Evolutionary conservation across 2,888 invertebrate species (phyloP), one percentile per base, ranked within the genome.

Genomic region (Ephialtes manifestator): DNA sequence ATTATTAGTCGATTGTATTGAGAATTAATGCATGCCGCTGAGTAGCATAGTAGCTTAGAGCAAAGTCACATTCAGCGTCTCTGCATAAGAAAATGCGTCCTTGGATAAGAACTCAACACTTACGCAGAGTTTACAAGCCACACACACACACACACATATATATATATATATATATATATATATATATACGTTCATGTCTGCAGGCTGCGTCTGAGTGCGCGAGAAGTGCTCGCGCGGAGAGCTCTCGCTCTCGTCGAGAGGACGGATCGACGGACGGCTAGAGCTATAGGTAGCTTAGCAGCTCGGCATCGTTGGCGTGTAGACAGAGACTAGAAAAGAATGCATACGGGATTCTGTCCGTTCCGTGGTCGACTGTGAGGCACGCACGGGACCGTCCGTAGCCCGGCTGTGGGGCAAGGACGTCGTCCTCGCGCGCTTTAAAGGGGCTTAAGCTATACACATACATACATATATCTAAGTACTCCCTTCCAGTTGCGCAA

Each of bases 351-450:
- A 48, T 3, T 53, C 65, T 15, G 35, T 43, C 31, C 20, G 53
- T 79, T 72, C 51, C 11, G 71, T 51, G 60, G 60, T 71, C 58
- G 43, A 39, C 18, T 43, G 70, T 31, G 13, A 46, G 58, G 18
- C 20, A 70, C 48, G 60, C 76, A 60, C 46, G 43, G 18, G 63
- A 58, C 48, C 48, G 60, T 13, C 48, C 48, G 13, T 28, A 51
- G 74, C 60, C 11, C 55, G 86, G 82, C 84, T 89, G 89, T 87
- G 88, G 88, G 87, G 87, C 91, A 91, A 92, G 91, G 91, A 92
- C 90, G 86, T 81, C 80, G 71, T 76, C 80, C 67, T 80, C 60
- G 81, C 83, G 71, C 77, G 58, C 79, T 86, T 65, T 79, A 87
- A 88, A 90, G 87, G 87, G 87, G 87, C 82, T 87, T 72, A 24